Conservation (phyloP, 2,888 invertebrate species). For the Sarcophaga variegata region DNA sequence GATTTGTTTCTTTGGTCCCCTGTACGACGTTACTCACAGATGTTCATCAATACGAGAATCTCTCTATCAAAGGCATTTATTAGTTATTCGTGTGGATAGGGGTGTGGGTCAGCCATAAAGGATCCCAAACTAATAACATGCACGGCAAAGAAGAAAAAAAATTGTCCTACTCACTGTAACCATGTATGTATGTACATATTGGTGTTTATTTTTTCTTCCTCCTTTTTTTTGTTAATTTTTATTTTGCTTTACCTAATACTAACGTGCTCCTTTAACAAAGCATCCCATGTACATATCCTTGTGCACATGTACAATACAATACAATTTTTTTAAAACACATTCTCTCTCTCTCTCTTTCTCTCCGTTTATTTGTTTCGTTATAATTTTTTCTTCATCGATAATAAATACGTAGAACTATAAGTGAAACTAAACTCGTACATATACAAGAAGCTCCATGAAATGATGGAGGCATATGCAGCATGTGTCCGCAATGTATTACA, state of each 20-base stretch:
- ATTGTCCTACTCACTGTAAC: too few relatives aligned
- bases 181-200: too few relatives aligned
- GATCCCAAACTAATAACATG: constrained; percentile 34
- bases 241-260: too few relatives aligned
- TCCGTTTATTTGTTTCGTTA: not conserved
- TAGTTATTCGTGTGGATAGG: constrained; percentile 1
- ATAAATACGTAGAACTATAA: constrained; percentile 17
- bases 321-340: not conserved
- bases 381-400: constrained; percentile 1
- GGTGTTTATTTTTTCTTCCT: too few relatives aligned
- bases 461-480: constrained; percentile 6
- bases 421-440: constrained; percentile 2
- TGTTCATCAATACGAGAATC: constrained; percentile 70
- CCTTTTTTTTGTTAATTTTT: too few relatives aligned
- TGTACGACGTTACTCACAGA: constrained; percentile 25
- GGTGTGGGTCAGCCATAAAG: not conserved
- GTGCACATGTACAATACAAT: constrained; percentile 22
- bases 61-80: constrained; percentile 65
- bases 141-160: constrained; percentile 34
- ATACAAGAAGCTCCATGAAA: not conserved
- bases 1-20: not conserved
- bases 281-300: constrained; percentile 7
- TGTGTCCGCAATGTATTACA: not conserved
- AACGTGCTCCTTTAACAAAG: constrained; percentile 15
- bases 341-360: too few relatives aligned